Percentiles rank a stretch among this genome's conserved stretches.
These are phyloP conservation scores for Spondyliosoma cantharus DNA, from an alignment of 2,797 vertebrate species.

Conservation along the genomic window DNA sequence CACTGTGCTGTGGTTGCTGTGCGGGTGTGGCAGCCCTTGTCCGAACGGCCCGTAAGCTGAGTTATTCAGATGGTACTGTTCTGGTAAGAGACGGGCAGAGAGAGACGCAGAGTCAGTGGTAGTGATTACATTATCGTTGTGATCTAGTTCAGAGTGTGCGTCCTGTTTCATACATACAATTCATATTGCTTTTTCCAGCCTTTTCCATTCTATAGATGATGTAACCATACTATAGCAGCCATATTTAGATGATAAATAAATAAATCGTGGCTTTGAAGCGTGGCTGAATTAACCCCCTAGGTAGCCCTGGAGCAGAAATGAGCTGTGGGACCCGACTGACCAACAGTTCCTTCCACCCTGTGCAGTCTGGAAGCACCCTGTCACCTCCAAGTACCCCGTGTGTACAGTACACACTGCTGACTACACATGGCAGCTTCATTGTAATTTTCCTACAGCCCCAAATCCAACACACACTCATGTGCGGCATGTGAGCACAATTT, in stretches of 20 bases:
- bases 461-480: background rate
- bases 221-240: background rate
- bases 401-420: background rate
- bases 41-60: constrained; percentile 72
- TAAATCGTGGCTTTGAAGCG: background rate
- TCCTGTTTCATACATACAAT: background rate
- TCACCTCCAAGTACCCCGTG: constrained; percentile 15
- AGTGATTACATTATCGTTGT: background rate
- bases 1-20: constrained; percentile 83
- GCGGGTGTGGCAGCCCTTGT: constrained; percentile 83
- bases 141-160: background rate
- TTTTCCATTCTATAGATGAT: background rate
- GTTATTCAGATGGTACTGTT: constrained; percentile 90
- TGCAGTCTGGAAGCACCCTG: constrained; percentile 9
- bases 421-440: constrained; percentile 9
- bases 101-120: background rate
- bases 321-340: background rate
- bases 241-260: constrained; percentile 1
- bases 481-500: background rate
- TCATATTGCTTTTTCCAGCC: background rate
- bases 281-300: background rate
- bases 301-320: background rate
- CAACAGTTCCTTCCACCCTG: background rate
- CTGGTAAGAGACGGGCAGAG: constrained; percentile 73
- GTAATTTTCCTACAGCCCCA: constrained; percentile 7